Conservation (phyloP, 2,113 vertebrate genomes). For the Heteronetta atricapilla region DNA sequence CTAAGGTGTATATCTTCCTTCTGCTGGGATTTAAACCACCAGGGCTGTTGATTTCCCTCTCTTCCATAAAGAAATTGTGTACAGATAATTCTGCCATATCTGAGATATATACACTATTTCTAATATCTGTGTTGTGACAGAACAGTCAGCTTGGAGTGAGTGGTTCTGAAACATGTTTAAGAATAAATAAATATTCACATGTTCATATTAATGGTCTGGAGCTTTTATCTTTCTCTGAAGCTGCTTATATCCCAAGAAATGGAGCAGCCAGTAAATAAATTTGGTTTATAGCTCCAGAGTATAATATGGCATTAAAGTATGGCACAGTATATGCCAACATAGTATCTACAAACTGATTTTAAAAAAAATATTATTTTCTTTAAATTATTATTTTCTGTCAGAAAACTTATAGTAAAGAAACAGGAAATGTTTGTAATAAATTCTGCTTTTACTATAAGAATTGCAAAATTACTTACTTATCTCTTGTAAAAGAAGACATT, state of each 20-base stretch:
- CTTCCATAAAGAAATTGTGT: background rate
- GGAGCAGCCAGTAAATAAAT: background rate
- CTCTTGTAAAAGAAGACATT: background rate
- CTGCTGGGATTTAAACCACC: background rate
- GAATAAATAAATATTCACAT: background rate
- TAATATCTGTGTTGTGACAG: background rate
- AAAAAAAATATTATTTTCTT: background rate
- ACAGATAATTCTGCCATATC: accelerated
- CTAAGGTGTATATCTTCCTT: background rate
- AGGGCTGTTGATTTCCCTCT: background rate
- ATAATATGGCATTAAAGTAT: background rate
- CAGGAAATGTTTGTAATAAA: background rate
- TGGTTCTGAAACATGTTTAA: background rate
- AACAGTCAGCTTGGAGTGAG: background rate
- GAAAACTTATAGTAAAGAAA: background rate
- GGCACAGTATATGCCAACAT: background rate
- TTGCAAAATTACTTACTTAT: too few species aligned
- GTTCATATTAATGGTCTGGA: background rate
- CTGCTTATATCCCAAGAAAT: background rate
- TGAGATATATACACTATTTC: background rate
- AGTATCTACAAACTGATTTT: background rate
- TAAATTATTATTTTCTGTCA: background rate
- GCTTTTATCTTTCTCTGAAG: background rate
- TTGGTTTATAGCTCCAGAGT: background rate
- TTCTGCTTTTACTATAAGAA: background rate